Conservation (phyloP, 2,888 invertebrate species). For the Nomada ferruginata region DNA sequence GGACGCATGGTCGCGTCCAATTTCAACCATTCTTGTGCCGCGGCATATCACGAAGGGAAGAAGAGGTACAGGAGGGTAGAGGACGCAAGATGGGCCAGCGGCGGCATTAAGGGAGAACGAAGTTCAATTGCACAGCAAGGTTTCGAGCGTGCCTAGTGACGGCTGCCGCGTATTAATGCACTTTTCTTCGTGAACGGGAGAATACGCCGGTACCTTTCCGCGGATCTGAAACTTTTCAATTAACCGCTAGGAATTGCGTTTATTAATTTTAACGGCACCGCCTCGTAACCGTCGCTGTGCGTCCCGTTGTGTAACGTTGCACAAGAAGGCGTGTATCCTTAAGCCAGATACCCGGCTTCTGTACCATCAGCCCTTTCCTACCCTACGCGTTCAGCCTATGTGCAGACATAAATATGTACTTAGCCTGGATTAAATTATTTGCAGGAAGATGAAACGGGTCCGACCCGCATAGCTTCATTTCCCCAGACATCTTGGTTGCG, state of each 20-base stretch:
- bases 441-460: constrained; percentile 75
- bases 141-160: not conserved
- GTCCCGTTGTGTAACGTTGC: constrained; percentile 33
- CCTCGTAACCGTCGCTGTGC: constrained; percentile 1
- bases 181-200: not conserved
- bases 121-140: constrained; percentile 41
- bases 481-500: constrained; percentile 74
- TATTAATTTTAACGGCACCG: constrained; percentile 64
- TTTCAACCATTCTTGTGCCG: constrained; percentile 58
- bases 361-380: constrained; percentile 46
- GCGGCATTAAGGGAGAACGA: constrained; percentile 30
- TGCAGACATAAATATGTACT: constrained; percentile 76
- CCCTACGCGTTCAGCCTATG: constrained; percentile 57
- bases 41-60: constrained; percentile 48
- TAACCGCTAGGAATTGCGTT: constrained; percentile 59
- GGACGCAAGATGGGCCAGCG: constrained; percentile 26
- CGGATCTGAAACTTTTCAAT: constrained; percentile 54
- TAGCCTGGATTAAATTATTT: constrained; percentile 76
- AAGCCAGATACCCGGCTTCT: constrained; percentile 55
- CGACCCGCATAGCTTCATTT: constrained; percentile 74
- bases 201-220: constrained; percentile 13
- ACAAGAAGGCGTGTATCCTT: constrained; percentile 52
- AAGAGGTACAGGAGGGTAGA: not conserved
- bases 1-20: constrained; percentile 72
- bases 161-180: not conserved